These are phyloP conservation scores for Calameuta filiformis DNA, from an alignment of 2,888 invertebrate genomes.

Conservation along the genomic window DNA sequence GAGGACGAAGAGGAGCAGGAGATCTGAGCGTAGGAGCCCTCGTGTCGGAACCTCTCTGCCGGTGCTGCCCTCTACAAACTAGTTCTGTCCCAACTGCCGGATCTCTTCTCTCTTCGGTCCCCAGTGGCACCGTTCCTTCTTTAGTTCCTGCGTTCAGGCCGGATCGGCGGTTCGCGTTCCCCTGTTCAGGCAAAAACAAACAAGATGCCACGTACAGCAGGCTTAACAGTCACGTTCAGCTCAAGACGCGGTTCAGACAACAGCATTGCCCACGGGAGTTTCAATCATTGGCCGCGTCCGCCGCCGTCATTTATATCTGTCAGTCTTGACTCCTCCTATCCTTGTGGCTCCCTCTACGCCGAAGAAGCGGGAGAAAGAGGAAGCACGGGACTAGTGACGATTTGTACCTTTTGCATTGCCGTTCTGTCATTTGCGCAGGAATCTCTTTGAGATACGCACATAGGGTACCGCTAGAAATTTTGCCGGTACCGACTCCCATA, in stretches of 20 bases:
- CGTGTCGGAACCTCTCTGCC: conserved; percentile 9
- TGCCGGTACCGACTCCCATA: neutral
- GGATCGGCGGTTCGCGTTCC: neutral
- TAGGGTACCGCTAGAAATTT: neutral
- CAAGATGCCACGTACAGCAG: conserved; percentile 31
- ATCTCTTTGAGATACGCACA: neutral
- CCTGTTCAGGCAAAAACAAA: conserved; percentile 35
- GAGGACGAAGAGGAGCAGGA: neutral
- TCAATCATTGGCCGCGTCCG: conserved; percentile 49
- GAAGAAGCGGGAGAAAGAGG: neutral
- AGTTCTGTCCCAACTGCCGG: neutral
- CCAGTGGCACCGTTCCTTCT: conserved; percentile 24
- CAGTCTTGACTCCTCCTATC: conserved; percentile 31
- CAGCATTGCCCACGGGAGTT: conserved; percentile 44
- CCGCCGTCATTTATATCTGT: conserved; percentile 48
- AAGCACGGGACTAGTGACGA: neutral
- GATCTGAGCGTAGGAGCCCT: neutral
- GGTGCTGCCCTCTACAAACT: neutral
- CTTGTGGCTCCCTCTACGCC: conserved; percentile 8
- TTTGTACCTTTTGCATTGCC: neutral
- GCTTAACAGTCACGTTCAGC: conserved; percentile 30
- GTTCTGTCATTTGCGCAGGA: neutral
- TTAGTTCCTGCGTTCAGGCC: conserved; percentile 13
- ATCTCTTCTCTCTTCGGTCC: conserved; percentile 2
- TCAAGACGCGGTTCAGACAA: conserved; percentile 30